Evolutionary conservation across 2,797 vertebrate genomes (phyloP).

Genomic region (Discoglossus pictus): DNA sequence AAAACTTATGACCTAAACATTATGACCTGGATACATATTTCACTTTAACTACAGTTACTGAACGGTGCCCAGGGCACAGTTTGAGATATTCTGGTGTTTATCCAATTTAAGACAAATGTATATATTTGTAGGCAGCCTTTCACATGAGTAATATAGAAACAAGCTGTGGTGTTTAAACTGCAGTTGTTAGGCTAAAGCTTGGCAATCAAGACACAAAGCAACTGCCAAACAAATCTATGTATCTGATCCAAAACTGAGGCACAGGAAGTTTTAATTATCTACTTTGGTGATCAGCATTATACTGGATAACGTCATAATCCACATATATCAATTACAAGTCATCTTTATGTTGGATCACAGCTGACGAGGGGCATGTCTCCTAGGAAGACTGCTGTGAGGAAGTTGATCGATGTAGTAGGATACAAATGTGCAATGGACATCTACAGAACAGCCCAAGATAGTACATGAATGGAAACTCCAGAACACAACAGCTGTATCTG

Average conservation of each 20-base stretch:
- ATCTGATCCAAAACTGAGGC: constrained; percentile 11
- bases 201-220: neutral
- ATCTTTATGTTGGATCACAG: constrained; percentile 15
- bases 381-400: neutral
- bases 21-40: no score
- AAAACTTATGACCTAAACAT: no score
- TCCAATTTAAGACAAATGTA: no score
- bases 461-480: no score
- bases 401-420: constrained; percentile 3
- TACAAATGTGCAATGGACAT: neutral
- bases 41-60: no score
- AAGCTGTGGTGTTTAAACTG: no score
- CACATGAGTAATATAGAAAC: no score
- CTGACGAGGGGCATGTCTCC: constrained; percentile 17
- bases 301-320: constrained; percentile 13
- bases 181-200: neutral
- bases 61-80: no score
- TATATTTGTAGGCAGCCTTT: no score
- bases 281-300: neutral
- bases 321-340: neutral
- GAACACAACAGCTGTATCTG: no score
- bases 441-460: no score
- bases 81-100: no score
- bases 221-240: neutral
- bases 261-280: constrained; percentile 3